Conservation (phyloP, 2,888 invertebrate genomes). For the Ptychoptera albimana region DNA sequence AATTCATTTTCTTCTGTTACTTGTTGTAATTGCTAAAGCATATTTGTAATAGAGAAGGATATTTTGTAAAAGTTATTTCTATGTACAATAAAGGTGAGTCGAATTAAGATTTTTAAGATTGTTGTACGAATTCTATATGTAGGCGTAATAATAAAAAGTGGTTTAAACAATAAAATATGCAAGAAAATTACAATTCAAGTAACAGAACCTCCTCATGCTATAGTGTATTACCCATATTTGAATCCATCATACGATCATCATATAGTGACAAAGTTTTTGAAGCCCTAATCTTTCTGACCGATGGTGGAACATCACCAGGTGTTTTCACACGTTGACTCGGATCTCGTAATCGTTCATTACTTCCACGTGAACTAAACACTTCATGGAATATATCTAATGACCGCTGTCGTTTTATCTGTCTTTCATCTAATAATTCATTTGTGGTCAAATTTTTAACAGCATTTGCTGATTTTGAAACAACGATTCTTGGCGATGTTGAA, state of each 20-base stretch:
- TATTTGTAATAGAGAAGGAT: too few species aligned
- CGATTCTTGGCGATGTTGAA: slow-evolving; percentile 18
- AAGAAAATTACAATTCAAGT: slow-evolving; percentile 23
- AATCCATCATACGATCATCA: slow-evolving; percentile 74
- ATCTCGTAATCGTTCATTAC: slow-evolving; percentile 49
- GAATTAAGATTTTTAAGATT: too few species aligned
- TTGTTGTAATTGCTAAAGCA: too few species aligned
- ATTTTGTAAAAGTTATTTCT: too few species aligned
- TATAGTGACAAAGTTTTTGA: slow-evolving; percentile 68
- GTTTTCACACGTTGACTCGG: slow-evolving; percentile 66
- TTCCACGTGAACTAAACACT: slow-evolving; percentile 49
- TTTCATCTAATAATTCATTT: slow-evolving; percentile 12
- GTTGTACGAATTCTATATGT: too few species aligned
- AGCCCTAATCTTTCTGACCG: slow-evolving; percentile 53
- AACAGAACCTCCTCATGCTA: slow-evolving; percentile 34
- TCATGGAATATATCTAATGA: slow-evolving; percentile 63
- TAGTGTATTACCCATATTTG: slow-evolving; percentile 21
- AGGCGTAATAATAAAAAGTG: too few species aligned
- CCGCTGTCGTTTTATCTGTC: slow-evolving; percentile 38
- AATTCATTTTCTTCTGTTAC: too few species aligned
- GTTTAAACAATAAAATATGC: too few species aligned
- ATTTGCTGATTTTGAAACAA: slow-evolving; percentile 16
- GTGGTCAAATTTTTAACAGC: slow-evolving; percentile 22
- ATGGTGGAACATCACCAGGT: slow-evolving; percentile 66
- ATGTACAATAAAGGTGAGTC: too few species aligned